These are phyloP conservation scores for Diabrotica undecimpunctata DNA, from an alignment of 1,140 invertebrate genomes.

Conservation along the genomic window DNA sequence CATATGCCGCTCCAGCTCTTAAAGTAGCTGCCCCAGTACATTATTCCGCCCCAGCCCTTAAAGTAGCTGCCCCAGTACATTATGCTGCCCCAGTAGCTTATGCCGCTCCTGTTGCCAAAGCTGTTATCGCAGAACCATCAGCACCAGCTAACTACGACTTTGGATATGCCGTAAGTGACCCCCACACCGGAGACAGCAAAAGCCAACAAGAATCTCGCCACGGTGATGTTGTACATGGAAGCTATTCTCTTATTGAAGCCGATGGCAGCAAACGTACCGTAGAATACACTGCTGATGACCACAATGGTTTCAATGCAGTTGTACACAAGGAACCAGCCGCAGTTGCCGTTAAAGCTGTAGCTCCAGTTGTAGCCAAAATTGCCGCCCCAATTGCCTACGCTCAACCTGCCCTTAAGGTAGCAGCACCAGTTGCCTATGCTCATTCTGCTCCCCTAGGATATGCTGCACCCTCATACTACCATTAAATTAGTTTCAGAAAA, in stretches of 20 bases:
- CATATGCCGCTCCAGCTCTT: conserved; percentile 14
- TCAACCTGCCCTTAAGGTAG: conserved; percentile 5
- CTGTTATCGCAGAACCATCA: conserved; percentile 24
- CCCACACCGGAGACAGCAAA: conserved; percentile 49
- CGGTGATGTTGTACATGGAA: conserved; percentile 32
- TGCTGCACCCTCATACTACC: conserved; percentile 9
- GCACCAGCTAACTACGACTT: conserved; percentile 36
- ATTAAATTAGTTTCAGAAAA: not conserved
- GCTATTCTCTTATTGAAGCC: conserved; percentile 50
- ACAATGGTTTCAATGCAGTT: conserved; percentile 45
- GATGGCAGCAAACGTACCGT: conserved; percentile 54
- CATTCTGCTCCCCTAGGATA: conserved; percentile 7
- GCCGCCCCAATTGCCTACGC: not conserved
- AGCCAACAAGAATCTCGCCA: conserved; percentile 34
- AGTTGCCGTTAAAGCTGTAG: conserved; percentile 13
- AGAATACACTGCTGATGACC: conserved; percentile 53
- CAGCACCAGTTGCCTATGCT: conserved; percentile 6
- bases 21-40: conserved; percentile 19
- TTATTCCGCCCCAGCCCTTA: conserved; percentile 23
- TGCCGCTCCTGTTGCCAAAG: conserved; percentile 38
- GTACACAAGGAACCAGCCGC: conserved; percentile 28
- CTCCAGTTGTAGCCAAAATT: conserved; percentile 22
- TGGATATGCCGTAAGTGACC: conserved; percentile 43
- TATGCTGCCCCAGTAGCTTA: conserved; percentile 21
- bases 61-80: conserved; percentile 25